Evolutionary conservation across 2,797 vertebrate species (phyloP), one percentile per base, ranked within the genome.

Genomic region (Trematocara caparti): DNA sequence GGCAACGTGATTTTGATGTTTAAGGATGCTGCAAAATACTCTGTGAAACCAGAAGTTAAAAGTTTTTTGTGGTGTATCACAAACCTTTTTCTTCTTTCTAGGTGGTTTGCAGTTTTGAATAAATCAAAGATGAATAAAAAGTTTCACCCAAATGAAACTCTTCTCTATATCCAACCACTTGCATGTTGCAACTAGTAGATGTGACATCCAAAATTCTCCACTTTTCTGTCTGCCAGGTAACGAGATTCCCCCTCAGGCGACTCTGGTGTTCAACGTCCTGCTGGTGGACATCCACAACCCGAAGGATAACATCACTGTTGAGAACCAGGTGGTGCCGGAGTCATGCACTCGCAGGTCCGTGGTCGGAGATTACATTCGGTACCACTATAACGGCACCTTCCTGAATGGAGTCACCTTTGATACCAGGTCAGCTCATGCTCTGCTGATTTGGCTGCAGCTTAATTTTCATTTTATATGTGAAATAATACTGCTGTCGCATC

Each of bases 301-400:
- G 0, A 98, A 98, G 82, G 98, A 99, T 1, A 95, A 97, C 1
- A 74, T 99, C 79, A 96, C 87, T 4, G 59, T 98, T n/a, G 96
- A 97, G 87, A 89, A 95, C 2, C 95, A 97, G 94, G 93, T 95
- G 75, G 82, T 97, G 5, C 97, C 98, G 0, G 90, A 94, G 17
- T 83, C 89, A 36, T 99, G 98, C 88, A 84, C 69, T 1, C 97
- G 98, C 78, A 96, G 78, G 85, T 95, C 97, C 0, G 92, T 95
- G 50, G 92, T 90, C 0, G 98, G 98, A n/a, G 98, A 99, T 91
- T 99, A 97, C 66, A 91, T 99, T 15, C 97, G 98, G 2, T 99
- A 99, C 92, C 98, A 99, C 92, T 99, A 99, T 93, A 99, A 99
- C 0, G 98, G 98, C 1, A 97, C 96, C 0, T 95, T 98, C 80